Evolutionary conservation across 1,140 invertebrate species (phyloP).

Genomic region (Cydia splendana): DNA sequence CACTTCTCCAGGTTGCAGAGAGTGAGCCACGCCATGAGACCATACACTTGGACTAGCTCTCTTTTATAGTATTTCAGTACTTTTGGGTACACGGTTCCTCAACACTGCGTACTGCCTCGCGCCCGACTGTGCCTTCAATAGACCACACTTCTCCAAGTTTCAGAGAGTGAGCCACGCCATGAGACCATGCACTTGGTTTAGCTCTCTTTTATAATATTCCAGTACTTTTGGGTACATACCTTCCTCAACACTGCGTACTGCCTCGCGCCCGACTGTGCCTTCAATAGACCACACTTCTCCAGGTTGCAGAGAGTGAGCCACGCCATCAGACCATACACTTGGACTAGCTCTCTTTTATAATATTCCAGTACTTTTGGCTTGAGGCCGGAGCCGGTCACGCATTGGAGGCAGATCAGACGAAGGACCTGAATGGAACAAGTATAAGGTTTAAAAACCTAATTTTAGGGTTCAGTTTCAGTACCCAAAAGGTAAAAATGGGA

Average conservation of each 20-base stretch:
- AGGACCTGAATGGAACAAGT: constrained; percentile 80
- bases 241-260: constrained; percentile 87
- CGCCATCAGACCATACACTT: constrained; percentile 95
- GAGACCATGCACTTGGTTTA: constrained; percentile 95
- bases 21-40: constrained; percentile 91
- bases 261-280: constrained; percentile 84
- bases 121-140: constrained; percentile 88
- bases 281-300: constrained; percentile 92
- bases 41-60: constrained; percentile 95
- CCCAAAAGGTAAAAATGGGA: too few relatives aligned
- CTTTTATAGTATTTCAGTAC: constrained; percentile 95
- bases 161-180: constrained; percentile 90
- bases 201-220: constrained; percentile 95
- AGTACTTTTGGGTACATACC: constrained; percentile 83
- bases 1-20: constrained; percentile 94
- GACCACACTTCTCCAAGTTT: constrained; percentile 93
- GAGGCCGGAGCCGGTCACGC: constrained; percentile 91
- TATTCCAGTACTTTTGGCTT: constrained; percentile 94
- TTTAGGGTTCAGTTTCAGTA: too few relatives aligned
- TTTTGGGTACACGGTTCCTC: constrained; percentile 86
- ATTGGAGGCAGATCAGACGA: constrained; percentile 94
- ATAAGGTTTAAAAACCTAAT: background rate
- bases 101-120: constrained; percentile 85
- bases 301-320: constrained; percentile 92
- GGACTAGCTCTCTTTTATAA: constrained; percentile 95